Conservation (phyloP, 2,797 vertebrate genomes). For the Arctocebus calabarensis region DNA sequence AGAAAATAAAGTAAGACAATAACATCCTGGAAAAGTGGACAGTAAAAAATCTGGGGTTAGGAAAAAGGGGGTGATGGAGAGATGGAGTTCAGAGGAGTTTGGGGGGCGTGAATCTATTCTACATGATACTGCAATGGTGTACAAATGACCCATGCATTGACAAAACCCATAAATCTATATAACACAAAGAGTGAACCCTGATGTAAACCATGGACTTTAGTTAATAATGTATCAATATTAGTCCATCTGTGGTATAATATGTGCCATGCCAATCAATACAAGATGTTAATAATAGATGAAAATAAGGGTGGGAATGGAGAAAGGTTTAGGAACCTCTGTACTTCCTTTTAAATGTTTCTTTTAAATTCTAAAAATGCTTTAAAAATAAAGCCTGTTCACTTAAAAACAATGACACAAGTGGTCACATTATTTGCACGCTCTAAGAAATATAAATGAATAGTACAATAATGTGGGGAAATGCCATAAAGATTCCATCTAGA, state of each 20-base stretch:
- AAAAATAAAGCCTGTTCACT: background rate
- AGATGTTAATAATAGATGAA: background rate
- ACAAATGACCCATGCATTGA: background rate
- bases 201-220: background rate
- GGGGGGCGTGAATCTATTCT: background rate
- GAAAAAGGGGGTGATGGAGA: background rate
- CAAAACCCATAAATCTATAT: background rate
- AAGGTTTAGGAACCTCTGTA: background rate
- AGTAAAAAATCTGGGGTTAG: background rate
- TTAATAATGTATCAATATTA: background rate
- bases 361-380: background rate
- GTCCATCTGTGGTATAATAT: background rate
- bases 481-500: background rate
- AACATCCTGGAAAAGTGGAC: background rate
- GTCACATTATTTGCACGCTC: background rate
- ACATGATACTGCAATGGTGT: background rate
- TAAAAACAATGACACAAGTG: background rate
- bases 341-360: background rate
- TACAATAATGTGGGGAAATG: background rate
- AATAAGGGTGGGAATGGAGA: background rate
- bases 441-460: slow-evolving; percentile 42
- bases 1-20: background rate
- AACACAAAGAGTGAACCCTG: background rate
- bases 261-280: background rate
- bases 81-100: background rate